Percentiles rank a stretch among this genome's conserved stretches.
Conservation (phyloP, 2,797 vertebrate genomes). For the Rhodeus uyekii region DNA sequence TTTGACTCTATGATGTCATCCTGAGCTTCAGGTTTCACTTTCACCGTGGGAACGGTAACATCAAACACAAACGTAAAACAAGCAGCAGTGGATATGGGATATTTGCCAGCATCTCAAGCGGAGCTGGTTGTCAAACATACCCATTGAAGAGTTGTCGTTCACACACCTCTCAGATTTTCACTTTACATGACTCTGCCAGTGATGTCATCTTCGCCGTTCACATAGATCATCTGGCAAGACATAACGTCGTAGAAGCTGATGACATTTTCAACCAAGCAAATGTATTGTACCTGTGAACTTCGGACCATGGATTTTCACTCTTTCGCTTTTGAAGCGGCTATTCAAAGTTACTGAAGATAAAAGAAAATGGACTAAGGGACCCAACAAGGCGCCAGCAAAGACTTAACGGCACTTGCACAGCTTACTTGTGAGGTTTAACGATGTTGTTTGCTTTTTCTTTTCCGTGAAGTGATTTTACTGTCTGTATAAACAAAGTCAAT, state of each 20-base stretch:
- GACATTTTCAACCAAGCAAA: slow-evolving; percentile 14
- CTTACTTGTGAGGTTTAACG: slow-evolving; percentile 37
- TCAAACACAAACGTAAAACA: neutral
- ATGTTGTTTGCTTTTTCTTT: slow-evolving; percentile 58
- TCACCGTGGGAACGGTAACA: neutral
- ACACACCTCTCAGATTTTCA: neutral
- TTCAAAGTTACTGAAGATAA: slow-evolving; percentile 24
- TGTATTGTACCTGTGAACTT: slow-evolving; percentile 29
- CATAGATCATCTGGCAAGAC: slow-evolving; percentile 19
- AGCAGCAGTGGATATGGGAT: neutral
- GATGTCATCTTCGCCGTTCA: neutral
- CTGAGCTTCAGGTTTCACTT: slow-evolving; percentile 40
- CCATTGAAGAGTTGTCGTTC: neutral
- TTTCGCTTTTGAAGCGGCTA: slow-evolving; percentile 15
- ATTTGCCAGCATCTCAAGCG: slow-evolving; percentile 2
- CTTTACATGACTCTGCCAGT: slow-evolving; percentile 11
- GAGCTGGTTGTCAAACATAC: neutral
- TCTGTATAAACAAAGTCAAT: slow-evolving; percentile 62
- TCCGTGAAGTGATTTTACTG: slow-evolving; percentile 75
- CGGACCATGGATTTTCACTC: slow-evolving; percentile 25
- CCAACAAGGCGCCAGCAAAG: slow-evolving; percentile 57
- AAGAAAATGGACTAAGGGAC: slow-evolving; percentile 45
- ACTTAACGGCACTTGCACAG: slow-evolving; percentile 40
- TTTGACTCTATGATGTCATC: slow-evolving; percentile 49
- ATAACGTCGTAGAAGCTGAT: slow-evolving; percentile 11